Percentiles rank a stretch among this genome's conserved stretches.
These are phyloP conservation scores for Hirudo medicinalis DNA, from an alignment of 1,140 invertebrate species.

Conservation along the genomic window DNA sequence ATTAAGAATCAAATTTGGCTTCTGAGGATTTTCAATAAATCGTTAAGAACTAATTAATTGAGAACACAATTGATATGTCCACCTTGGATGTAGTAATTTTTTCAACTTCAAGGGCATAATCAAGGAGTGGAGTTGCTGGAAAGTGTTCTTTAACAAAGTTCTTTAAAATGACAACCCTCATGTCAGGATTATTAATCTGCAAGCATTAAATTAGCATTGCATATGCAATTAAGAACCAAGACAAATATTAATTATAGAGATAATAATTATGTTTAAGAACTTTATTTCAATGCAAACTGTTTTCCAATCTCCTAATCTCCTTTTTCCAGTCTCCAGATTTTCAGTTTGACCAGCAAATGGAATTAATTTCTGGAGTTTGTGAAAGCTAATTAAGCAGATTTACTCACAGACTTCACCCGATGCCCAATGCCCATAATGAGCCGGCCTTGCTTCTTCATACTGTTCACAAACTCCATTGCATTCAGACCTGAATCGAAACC, in stretches of 20 bases:
- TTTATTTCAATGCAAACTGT: no score
- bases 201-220: constrained; percentile 1
- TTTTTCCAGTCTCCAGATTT: no score
- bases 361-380: not conserved
- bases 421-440: constrained; percentile 99
- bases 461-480: constrained; percentile 97
- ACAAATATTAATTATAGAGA: not conserved
- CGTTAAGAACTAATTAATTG: not conserved
- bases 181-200: constrained; percentile 95
- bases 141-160: constrained; percentile 88
- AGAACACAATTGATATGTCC: constrained; percentile 7
- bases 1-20: constrained; percentile 96
- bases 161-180: constrained; percentile 86
- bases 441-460: constrained; percentile 88
- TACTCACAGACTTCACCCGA: constrained; percentile 76
- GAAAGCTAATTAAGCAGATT: not conserved
- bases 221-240: not conserved
- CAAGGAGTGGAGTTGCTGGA: constrained; percentile 74
- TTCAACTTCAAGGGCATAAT: constrained; percentile 93
- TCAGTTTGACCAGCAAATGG: no score
- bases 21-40: constrained; percentile 42
- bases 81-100: constrained; percentile 93
- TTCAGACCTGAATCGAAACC: constrained; percentile 83
- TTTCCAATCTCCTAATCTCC: no score
- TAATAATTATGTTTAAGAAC: no score